Base-by-base conservation (phyloP, 2,113 vertebrate species). In the Australoheros scitulus region DNA sequence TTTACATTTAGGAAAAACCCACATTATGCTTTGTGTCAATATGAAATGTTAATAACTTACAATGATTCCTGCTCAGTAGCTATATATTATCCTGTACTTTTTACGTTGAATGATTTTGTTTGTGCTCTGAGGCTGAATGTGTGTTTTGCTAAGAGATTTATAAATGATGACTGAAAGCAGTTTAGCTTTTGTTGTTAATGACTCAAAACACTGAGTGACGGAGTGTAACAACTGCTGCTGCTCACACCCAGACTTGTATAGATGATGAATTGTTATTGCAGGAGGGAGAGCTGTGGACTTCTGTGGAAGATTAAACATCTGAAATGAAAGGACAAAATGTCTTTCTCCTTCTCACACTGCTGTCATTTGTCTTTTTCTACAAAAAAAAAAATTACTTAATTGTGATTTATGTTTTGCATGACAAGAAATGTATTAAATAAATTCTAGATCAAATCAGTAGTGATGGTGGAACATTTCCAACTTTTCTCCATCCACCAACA, bases 201-300 rank as follows among this genome's bases (percentile, higher is more conserved):
- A 5, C 65, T 72, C 65, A 72, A 72, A 72, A 55, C 26, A 72
- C n/a, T n/a, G 68, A 55, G 26, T 72, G 68, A 55, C 26, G 3
- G 26, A 72, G 68, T 72, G 47, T n/a, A 72, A 32, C 68, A 72
- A 47, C 68, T 72, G 14, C 68, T 72, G 47, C 18, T 34, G 68
- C 68, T 72, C 47, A n/a, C 47, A 34, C 47, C 52, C 68, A 52
- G 18, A 72, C 68, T 72, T 55, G 65, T 52, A 55, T n/a, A 55
- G 68, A 32, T 72, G 68, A 72, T 72, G 18, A 55, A 72, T 55
- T 72, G 3, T 34, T 72, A 72, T 72, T 72, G 18, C 47, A 55
- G 68, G 26, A 55, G 26, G 47, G 6, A 55, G 47, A 34, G 47
- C 68, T 72, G 47, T 72, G 6, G n/a, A n/a, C n/a, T n/a, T n/a